Conservation (phyloP, 2,113 vertebrate species). For the Phrynosoma platyrhinos region DNA sequence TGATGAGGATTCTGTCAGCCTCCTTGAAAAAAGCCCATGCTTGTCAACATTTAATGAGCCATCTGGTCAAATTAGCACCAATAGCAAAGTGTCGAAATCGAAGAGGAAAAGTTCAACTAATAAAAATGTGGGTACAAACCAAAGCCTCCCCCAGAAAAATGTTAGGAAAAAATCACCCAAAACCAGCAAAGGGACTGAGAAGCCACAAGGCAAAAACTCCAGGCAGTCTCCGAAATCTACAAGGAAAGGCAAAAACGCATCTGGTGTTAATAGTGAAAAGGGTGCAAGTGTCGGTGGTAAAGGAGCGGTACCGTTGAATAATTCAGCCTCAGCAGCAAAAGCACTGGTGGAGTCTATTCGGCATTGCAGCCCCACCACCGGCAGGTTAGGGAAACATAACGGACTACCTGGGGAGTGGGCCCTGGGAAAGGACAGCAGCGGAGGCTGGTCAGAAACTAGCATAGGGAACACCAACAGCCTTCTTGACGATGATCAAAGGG, state of each 20-base stretch:
- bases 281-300: slow-evolving; percentile 74
- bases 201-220: slow-evolving; percentile 84
- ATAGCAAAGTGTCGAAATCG: slow-evolving; percentile 89
- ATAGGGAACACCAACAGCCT: slow-evolving; percentile 80
- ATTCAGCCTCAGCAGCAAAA: slow-evolving; percentile 64
- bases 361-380: slow-evolving; percentile 59
- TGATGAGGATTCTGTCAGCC: slow-evolving; percentile 86
- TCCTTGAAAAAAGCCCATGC: slow-evolving; percentile 86
- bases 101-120: slow-evolving; percentile 92
- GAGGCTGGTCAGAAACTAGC: slow-evolving; percentile 84
- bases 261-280: slow-evolving; percentile 87
- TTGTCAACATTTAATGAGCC: slow-evolving; percentile 86
- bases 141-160: slow-evolving; percentile 88
- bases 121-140: slow-evolving; percentile 83
- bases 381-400: slow-evolving; percentile 75
- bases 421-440: slow-evolving; percentile 76
- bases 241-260: slow-evolving; percentile 91
- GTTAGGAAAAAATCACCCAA: slow-evolving; percentile 92
- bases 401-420: slow-evolving; percentile 86
- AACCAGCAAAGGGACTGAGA: slow-evolving; percentile 89
- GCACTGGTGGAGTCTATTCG: slow-evolving; percentile 70
- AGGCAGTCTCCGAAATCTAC: slow-evolving; percentile 89
- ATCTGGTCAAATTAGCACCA: slow-evolving; percentile 83
- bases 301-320: slow-evolving; percentile 67
- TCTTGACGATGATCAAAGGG: slow-evolving; percentile 93